A percentile compares a stretch with the other conserved stretches of the same genome.
Evolutionary conservation across 1,140 invertebrate species (phyloP).

Genomic region (Drosophila lowei): DNA sequence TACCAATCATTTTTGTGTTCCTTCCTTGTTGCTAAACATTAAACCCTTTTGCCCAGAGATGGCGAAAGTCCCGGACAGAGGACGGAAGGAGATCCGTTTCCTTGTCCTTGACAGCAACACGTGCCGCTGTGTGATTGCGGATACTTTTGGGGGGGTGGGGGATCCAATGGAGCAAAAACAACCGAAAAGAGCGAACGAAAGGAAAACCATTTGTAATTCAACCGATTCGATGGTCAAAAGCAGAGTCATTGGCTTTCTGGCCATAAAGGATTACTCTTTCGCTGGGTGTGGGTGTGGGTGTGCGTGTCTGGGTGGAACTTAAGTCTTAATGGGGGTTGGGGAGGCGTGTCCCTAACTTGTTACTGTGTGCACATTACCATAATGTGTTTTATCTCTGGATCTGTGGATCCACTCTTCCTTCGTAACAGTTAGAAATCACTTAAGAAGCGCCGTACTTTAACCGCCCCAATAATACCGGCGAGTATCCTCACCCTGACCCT

Average conservation of each 20-base stretch:
- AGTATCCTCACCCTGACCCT: background rate
- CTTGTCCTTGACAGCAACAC: constrained; percentile 45
- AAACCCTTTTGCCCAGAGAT: constrained; percentile 41
- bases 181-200: background rate
- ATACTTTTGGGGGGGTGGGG: constrained; percentile 24
- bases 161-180: constrained; percentile 24
- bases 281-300: constrained; percentile 19
- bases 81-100: constrained; percentile 1
- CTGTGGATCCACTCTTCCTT: constrained; percentile 3
- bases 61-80: too few species aligned
- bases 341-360: constrained; percentile 47
- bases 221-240: constrained; percentile 32
- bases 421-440: constrained; percentile 60
- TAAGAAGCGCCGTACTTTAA: constrained; percentile 32
- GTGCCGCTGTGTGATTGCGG: constrained; percentile 64
- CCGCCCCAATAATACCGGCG: constrained; percentile 15
- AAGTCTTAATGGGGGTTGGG: constrained; percentile 22
- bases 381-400: constrained; percentile 64
- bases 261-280: constrained; percentile 38
- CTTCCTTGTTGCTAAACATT: constrained; percentile 3
- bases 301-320: constrained; percentile 20
- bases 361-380: constrained; percentile 69
- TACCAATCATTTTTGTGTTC: constrained; percentile 55
- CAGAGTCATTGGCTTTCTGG: constrained; percentile 53
- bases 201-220: constrained; percentile 35